A percentile compares a stretch with the other conserved stretches of the same genome.
Evolutionary conservation across 2,797 vertebrate genomes (phyloP).

Genomic region (Leucoraja ocellata): DNA sequence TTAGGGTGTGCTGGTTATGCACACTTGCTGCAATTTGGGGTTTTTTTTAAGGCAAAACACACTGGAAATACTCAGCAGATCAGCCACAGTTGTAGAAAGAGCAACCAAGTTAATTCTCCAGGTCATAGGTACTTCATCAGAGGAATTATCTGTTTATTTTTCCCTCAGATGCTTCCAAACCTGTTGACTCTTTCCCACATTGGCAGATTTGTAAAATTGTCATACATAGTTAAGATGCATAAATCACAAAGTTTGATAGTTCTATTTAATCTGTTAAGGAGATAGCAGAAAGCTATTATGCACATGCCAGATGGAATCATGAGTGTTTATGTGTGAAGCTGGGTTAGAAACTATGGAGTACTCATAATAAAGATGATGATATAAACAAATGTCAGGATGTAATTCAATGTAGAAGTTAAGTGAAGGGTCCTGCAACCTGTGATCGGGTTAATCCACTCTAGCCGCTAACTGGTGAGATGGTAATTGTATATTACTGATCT

Average conservation of each 20-base stretch:
- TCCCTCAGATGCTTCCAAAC: no score
- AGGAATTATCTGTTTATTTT: no score
- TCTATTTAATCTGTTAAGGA: neutral
- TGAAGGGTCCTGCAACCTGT: neutral
- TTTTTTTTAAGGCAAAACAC: no score
- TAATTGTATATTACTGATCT: neutral
- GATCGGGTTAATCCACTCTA: neutral
- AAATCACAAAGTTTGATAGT: neutral
- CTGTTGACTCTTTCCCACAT: no score
- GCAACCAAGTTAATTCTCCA: no score
- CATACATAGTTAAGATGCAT: neutral
- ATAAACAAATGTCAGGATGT: neutral
- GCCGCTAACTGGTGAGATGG: neutral
- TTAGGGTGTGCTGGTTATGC: no score
- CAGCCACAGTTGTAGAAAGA: no score
- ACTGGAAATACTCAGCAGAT: no score
- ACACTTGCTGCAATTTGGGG: no score
- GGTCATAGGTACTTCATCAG: no score
- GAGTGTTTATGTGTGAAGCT: neutral
- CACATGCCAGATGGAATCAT: neutral
- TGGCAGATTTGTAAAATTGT: neutral
- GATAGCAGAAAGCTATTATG: neutral
- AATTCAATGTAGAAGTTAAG: neutral
- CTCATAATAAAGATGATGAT: neutral
- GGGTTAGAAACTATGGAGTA: neutral